These are phyloP conservation scores for Nomada ruficornis DNA, from an alignment of 2,888 invertebrate species.

Conservation along the genomic window DNA sequence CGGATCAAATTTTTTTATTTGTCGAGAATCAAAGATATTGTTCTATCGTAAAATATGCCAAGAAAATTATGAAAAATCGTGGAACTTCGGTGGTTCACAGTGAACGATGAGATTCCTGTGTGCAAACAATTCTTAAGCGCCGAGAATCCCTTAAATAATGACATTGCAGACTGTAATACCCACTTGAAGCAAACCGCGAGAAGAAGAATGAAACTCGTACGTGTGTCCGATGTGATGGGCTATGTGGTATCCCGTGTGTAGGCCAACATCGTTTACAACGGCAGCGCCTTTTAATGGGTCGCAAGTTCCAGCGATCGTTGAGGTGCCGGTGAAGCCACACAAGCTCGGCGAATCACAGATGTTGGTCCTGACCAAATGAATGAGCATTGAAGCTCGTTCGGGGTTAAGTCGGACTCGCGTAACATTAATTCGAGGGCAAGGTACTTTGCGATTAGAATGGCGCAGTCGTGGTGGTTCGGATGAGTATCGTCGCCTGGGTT, in stretches of 20 bases:
- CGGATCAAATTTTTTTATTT: neutral
- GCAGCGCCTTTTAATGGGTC: slow-evolving; percentile 85
- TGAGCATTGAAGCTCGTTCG: slow-evolving; percentile 22
- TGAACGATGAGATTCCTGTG: too few relatives aligned
- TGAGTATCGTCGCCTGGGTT: slow-evolving; percentile 86
- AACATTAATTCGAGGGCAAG: slow-evolving; percentile 17
- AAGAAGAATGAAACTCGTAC: slow-evolving; percentile 77
- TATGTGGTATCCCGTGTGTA: slow-evolving; percentile 86
- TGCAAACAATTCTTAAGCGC: too few relatives aligned
- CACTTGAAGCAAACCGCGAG: neutral
- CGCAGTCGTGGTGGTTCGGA: slow-evolving; percentile 87
- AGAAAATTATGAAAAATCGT: too few relatives aligned
- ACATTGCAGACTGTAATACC: too few relatives aligned
- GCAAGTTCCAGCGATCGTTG: slow-evolving; percentile 86
- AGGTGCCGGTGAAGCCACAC: slow-evolving; percentile 85
- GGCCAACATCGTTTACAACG: slow-evolving; percentile 86
- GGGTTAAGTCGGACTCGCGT: slow-evolving; percentile 30
- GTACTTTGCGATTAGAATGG: slow-evolving; percentile 86
- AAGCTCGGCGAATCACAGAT: slow-evolving; percentile 79
- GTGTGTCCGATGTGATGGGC: slow-evolving; percentile 87
- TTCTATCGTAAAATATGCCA: too few relatives aligned
- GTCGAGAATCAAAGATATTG: too few relatives aligned
- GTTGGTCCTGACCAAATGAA: slow-evolving; percentile 76
- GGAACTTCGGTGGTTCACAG: too few relatives aligned
- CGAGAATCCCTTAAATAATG: too few relatives aligned